These are phyloP conservation scores for Pristionchus japonicus DNA, from an alignment of 2,888 invertebrate species.

Conservation along the genomic window DNA sequence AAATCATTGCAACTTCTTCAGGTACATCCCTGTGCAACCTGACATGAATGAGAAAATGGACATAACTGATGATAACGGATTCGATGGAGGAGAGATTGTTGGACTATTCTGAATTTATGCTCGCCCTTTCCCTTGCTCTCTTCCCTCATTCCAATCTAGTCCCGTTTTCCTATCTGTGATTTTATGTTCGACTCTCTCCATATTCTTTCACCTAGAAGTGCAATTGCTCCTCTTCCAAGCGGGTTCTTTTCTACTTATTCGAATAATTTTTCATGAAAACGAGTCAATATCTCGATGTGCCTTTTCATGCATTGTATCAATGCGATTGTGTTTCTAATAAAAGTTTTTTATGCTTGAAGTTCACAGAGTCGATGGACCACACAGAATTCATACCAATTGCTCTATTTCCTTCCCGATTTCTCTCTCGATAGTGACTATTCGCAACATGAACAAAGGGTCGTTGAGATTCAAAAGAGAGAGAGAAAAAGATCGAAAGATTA, in stretches of 20 bases:
- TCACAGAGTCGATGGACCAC: background rate
- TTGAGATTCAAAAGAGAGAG: background rate
- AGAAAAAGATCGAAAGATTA: background rate
- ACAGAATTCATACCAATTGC: background rate
- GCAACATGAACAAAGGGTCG: background rate
- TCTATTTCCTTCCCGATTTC: background rate
- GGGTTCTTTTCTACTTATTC: background rate
- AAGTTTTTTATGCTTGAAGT: background rate
- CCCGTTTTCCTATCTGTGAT: background rate
- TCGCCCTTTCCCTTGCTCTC: background rate
- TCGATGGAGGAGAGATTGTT: background rate
- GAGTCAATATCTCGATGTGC: background rate
- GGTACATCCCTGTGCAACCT: background rate
- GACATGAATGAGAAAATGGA: background rate
- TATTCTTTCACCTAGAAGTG: background rate
- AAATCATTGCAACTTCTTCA: background rate
- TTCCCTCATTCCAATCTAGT: conserved; percentile 10
- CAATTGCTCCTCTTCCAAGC: background rate
- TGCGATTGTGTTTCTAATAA: background rate
- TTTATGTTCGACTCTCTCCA: background rate
- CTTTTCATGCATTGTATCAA: background rate
- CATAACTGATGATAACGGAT: background rate
- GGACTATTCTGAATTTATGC: background rate
- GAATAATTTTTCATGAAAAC: background rate
- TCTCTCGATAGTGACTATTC: background rate